Percentiles rank a stretch among this genome's conserved stretches.
These are phyloP conservation scores for Physella acuta DNA, from an alignment of 1,140 invertebrate species.

Conservation along the genomic window DNA sequence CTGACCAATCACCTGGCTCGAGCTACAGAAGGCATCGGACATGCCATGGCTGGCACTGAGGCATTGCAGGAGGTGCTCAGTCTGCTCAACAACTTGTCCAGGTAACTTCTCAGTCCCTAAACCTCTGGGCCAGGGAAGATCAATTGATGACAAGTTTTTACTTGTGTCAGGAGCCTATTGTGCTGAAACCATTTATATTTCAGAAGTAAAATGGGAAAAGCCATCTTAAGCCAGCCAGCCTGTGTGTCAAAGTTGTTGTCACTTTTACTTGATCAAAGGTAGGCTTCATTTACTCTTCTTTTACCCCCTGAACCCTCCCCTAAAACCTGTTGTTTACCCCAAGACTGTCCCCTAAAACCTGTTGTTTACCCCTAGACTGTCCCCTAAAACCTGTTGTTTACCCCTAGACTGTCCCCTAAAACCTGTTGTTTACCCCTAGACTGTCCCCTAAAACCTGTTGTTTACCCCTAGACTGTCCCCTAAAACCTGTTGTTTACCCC, in stretches of 20 bases:
- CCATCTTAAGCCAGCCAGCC: constrained; percentile 59
- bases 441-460: constrained; percentile 59
- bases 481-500: no score
- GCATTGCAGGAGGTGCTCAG: constrained; percentile 59
- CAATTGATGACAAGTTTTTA: no score
- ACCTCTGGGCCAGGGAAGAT: no score
- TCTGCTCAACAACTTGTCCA: constrained; percentile 56
- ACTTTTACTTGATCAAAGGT: constrained; percentile 58
- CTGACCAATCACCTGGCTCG: constrained; percentile 58
- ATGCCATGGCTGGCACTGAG: constrained; percentile 55
- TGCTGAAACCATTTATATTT: no score
- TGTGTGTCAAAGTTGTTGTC: constrained; percentile 60
- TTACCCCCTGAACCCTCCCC: constrained; percentile 54
- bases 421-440: constrained; percentile 45
- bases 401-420: constrained; percentile 59
- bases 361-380: constrained; percentile 52
- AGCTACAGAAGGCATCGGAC: constrained; percentile 55
- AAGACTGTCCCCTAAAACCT: constrained; percentile 58
- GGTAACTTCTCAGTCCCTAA: no score
- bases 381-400: constrained; percentile 59
- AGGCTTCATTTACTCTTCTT: constrained; percentile 21
- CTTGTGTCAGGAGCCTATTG: no score
- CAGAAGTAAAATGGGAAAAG: constrained; percentile 58
- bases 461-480: constrained; percentile 59
- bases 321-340: constrained; percentile 59